These are phyloP conservation scores for Hycleus phaleratus DNA, from an alignment of 1,140 invertebrate species.

Conservation along the genomic window DNA sequence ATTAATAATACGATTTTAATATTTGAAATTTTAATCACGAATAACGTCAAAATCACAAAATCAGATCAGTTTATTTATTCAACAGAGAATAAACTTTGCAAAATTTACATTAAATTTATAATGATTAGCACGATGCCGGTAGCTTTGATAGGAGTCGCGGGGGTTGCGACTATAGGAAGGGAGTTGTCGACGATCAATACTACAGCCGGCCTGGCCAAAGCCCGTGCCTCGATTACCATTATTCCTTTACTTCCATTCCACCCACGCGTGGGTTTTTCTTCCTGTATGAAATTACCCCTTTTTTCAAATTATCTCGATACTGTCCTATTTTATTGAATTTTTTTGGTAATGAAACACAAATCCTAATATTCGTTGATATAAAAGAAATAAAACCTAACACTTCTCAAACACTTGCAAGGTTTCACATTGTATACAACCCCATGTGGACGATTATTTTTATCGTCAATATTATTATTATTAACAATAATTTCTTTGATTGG, in stretches of 20 bases:
- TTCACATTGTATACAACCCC: no score
- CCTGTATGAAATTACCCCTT: neutral
- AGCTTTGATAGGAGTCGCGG: constrained; percentile 17
- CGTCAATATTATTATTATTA: no score
- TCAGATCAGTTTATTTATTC: neutral
- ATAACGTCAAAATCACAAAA: neutral
- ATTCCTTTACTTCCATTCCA: constrained; percentile 8
- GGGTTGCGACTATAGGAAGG: constrained; percentile 23
- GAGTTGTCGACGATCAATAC: constrained; percentile 31
- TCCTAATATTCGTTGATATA: no score
- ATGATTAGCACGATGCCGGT: constrained; percentile 15
- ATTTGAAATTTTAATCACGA: neutral
- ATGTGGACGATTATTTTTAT: no score
- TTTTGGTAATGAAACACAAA: no score
- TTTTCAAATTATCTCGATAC: neutral
- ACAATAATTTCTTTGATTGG: no score
- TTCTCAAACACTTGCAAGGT: no score
- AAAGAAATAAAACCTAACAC: no score
- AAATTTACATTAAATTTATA: neutral
- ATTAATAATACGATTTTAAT: neutral
- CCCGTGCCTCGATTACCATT: constrained; percentile 16
- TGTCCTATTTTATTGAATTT: no score
- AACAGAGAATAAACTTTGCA: neutral
- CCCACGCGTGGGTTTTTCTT: neutral
- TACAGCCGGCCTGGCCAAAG: constrained; percentile 23